Conservation (phyloP, 2,888 invertebrate species). For the Drosophila atripex region DNA sequence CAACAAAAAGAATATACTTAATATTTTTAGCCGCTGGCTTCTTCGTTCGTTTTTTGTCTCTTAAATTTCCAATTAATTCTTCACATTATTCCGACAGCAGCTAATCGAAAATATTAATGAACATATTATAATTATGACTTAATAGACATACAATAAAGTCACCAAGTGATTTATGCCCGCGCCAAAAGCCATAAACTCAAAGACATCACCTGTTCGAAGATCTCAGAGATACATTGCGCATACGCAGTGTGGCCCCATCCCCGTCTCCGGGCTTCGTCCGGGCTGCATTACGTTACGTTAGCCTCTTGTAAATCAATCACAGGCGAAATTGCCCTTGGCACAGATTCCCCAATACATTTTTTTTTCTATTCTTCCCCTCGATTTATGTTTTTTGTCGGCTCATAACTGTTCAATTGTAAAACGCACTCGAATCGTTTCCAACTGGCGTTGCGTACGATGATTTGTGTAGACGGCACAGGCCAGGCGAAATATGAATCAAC, state of each 20-base stretch:
- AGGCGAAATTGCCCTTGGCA: slow-evolving; percentile 78
- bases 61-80: slow-evolving; percentile 56
- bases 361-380: slow-evolving; percentile 30
- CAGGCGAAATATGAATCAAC: slow-evolving; percentile 62
- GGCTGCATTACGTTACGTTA: slow-evolving; percentile 15
- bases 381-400: slow-evolving; percentile 20
- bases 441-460: slow-evolving; percentile 67
- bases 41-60: slow-evolving; percentile 46
- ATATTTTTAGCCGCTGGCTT: slow-evolving; percentile 26
- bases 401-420: slow-evolving; percentile 34
- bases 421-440: slow-evolving; percentile 61
- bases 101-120: slow-evolving; percentile 61
- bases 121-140: slow-evolving; percentile 74
- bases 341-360: slow-evolving; percentile 34
- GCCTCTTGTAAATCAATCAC: slow-evolving; percentile 74
- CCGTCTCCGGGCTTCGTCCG: background rate
- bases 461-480: slow-evolving; percentile 66
- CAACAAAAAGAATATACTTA: slow-evolving; percentile 22
- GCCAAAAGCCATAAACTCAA: slow-evolving; percentile 16
- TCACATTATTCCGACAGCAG: slow-evolving; percentile 49
- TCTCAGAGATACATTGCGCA: slow-evolving; percentile 48
- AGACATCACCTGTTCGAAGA: slow-evolving; percentile 21
- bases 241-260: slow-evolving; percentile 59
- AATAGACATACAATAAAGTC: slow-evolving; percentile 59
- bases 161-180: slow-evolving; percentile 39